Evolutionary conservation across 2,113 vertebrate species (phyloP).

Genomic region (Eleginops maclovinus): DNA sequence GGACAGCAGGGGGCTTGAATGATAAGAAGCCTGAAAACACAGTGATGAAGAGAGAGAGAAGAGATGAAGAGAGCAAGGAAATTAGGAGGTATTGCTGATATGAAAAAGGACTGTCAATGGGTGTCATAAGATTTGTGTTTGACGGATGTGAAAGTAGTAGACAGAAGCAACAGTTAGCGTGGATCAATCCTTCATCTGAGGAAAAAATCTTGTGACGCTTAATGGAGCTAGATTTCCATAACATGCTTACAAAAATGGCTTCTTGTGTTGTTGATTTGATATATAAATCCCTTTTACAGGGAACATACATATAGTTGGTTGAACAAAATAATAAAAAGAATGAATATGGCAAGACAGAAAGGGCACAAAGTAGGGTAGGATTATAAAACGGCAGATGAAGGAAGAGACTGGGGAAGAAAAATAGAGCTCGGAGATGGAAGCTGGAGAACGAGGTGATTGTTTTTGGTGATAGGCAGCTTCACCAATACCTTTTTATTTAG

Average conservation of each 20-base stretch:
- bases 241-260: not conserved
- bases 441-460: constrained; percentile 27
- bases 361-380: not conserved
- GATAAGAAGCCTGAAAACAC: not conserved
- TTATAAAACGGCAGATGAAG: not conserved
- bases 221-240: constrained; percentile 18
- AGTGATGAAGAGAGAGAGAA: not conserved
- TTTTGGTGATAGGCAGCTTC: constrained; percentile 37
- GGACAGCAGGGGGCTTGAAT: constrained; percentile 18
- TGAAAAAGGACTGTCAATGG: not conserved
- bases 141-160: not conserved
- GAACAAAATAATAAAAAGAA: not conserved
- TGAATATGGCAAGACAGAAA: not conserved
- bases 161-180: not conserved
- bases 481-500: constrained; percentile 25
- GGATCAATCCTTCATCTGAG: not conserved
- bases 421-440: constrained; percentile 5
- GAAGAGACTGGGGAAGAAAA: not conserved
- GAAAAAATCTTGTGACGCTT: not conserved
- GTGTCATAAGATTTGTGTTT: not conserved
- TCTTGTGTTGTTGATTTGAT: not conserved
- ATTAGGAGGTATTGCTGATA: too few species aligned
- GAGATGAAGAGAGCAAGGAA: not conserved
- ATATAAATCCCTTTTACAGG: not conserved
- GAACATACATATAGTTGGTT: not conserved